Conservation (phyloP, 2,113 vertebrate genomes). For the Bufo gargarizans region DNA sequence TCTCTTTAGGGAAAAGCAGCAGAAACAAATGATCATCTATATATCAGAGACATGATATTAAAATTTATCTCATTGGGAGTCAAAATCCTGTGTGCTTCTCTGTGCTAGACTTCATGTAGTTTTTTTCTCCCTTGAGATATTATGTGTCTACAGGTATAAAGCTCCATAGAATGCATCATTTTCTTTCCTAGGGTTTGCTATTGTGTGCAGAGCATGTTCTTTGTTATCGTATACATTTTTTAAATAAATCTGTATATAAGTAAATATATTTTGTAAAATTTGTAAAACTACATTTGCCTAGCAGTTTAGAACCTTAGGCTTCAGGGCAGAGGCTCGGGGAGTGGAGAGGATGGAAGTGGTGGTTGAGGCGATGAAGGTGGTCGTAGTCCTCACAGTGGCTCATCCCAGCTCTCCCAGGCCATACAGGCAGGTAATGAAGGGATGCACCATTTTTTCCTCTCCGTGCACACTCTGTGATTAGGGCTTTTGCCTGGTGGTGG, state of each 20-base stretch:
- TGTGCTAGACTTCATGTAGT: slow-evolving; percentile 15
- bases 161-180: neutral
- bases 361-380: too few relatives aligned
- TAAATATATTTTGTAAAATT: neutral
- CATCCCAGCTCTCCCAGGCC: too few relatives aligned
- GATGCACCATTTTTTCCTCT: too few relatives aligned
- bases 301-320: too few relatives aligned
- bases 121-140: slow-evolving; percentile 20
- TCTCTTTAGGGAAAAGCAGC: slow-evolving; percentile 43
- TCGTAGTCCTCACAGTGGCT: too few relatives aligned
- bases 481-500: too few relatives aligned
- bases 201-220: neutral
- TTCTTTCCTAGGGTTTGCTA: neutral
- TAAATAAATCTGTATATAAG: neutral
- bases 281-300: too few relatives aligned
- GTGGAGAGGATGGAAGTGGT: too few relatives aligned
- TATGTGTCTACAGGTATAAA: slow-evolving; percentile 12
- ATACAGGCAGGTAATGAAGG: too few relatives aligned
- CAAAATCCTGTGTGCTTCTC: neutral
- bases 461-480: too few relatives aligned
- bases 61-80: slow-evolving; percentile 44
- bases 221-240: neutral
- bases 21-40: slow-evolving; percentile 48
- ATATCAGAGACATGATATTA: slow-evolving; percentile 31
- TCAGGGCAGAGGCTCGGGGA: too few relatives aligned